Conservation (phyloP, 1,140 invertebrate genomes). For the Cheumatopsyche charites region DNA sequence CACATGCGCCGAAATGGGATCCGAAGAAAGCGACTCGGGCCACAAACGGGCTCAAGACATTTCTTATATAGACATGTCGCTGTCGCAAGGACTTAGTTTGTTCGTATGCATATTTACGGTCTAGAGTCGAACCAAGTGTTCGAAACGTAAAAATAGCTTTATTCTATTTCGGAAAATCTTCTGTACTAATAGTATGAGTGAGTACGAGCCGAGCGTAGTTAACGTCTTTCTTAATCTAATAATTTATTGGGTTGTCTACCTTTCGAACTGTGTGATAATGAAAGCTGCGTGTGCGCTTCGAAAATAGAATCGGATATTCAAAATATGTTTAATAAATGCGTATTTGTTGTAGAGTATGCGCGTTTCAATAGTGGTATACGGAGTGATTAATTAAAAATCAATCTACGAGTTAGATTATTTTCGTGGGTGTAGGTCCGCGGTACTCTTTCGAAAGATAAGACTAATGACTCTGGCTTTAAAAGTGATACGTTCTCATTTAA, state of each 20-base stretch:
- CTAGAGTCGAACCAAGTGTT: slow-evolving; percentile 39
- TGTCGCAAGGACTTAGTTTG: slow-evolving; percentile 44
- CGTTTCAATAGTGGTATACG: too few species aligned
- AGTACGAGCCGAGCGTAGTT: too few species aligned
- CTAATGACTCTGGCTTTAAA: background rate
- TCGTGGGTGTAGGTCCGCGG: background rate
- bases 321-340: too few species aligned
- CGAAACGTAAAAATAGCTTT: slow-evolving; percentile 43
- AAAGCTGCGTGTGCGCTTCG: too few species aligned
- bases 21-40: background rate
- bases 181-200: background rate
- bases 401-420: too few species aligned
- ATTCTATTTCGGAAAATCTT: slow-evolving; percentile 42
- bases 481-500: background rate
- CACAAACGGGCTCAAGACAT: background rate
- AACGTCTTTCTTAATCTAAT: too few species aligned
- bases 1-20: background rate
- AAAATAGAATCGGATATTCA: too few species aligned
- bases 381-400: too few species aligned
- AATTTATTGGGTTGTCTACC: too few species aligned
- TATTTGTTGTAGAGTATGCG: too few species aligned
- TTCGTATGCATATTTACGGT: too few species aligned
- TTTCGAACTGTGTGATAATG: too few species aligned
- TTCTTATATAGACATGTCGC: background rate
- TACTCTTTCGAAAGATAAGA: background rate